phyloP scores from a whole-genome alignment of 1,140 invertebrate genomes.

The Aphelenchoides besseyi region DNA sequence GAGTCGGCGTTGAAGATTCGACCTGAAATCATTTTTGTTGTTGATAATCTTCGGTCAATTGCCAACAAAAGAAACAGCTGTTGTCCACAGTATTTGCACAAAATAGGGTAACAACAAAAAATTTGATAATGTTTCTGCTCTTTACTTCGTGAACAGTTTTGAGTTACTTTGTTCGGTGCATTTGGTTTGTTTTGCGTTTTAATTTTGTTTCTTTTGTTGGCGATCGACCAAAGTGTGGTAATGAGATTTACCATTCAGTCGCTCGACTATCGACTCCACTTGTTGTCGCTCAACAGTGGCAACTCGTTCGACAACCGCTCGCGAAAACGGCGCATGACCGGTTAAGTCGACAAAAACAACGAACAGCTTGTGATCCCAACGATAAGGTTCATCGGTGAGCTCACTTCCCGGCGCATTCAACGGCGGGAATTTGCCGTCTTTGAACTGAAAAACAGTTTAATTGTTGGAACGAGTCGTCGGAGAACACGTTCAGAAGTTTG shows the following conservation, averaged over 20 bases:
- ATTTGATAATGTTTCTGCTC: no score
- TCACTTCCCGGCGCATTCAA: constrained; percentile 84
- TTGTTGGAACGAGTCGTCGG: no score
- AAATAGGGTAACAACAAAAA: no score
- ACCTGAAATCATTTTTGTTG: no score
- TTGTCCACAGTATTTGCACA: no score
- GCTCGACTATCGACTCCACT: neutral
- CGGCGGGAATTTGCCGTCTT: constrained; percentile 72
- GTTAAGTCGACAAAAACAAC: constrained; percentile 84
- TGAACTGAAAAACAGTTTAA: constrained; percentile 77
- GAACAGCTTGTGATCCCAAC: constrained; percentile 97
- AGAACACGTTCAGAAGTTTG: no score
- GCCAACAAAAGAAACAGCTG: no score
- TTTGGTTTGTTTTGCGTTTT: neutral
- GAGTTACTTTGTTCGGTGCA: no score
- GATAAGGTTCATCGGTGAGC: constrained; percentile 90
- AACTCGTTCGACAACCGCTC: neutral
- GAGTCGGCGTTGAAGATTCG: neutral
- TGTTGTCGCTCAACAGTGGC: neutral
- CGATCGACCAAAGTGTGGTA: neutral
- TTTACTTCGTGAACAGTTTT: no score
- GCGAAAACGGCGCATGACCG: constrained; percentile 69
- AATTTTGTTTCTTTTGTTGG: neutral
- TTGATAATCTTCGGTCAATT: no score
- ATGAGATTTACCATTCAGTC: neutral